These are phyloP conservation scores for Trachelus stipa DNA, from an alignment of 2,888 invertebrate species.

Conservation along the genomic window DNA sequence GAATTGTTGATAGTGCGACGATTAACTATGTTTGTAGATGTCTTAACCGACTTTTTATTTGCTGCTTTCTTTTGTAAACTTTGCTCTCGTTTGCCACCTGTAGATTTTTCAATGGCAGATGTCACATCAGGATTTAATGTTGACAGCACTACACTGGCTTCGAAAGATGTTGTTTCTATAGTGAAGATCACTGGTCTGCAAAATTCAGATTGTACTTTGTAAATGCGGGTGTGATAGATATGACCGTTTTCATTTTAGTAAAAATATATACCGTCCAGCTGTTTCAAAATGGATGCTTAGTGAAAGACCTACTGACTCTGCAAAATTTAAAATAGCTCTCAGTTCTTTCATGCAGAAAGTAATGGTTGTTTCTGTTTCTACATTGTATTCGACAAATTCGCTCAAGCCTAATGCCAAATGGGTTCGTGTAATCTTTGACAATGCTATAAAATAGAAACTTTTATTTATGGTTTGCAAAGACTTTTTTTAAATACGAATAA, in stretches of 20 bases:
- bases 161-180: constrained; percentile 80
- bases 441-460: constrained; percentile 65
- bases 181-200: constrained; percentile 80
- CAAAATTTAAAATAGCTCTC: constrained; percentile 81
- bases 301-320: constrained; percentile 79
- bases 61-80: constrained; percentile 48
- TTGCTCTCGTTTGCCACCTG: constrained; percentile 60
- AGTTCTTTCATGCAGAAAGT: constrained; percentile 91
- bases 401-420: constrained; percentile 79
- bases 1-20: constrained; percentile 34
- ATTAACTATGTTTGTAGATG: constrained; percentile 51
- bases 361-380: constrained; percentile 76
- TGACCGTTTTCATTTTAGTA: constrained; percentile 7
- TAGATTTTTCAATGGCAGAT: constrained; percentile 51
- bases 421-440: constrained; percentile 78
- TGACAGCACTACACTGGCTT: constrained; percentile 84
- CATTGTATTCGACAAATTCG: constrained; percentile 79
- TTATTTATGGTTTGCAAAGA: neutral
- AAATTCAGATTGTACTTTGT: constrained; percentile 26
- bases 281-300: constrained; percentile 80
- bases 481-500: constrained; percentile 8
- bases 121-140: constrained; percentile 74
- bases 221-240: neutral
- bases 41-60: constrained; percentile 46
- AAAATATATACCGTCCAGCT: constrained; percentile 74